Evolutionary conservation across 2,797 vertebrate genomes (phyloP).

Genomic region (Myotis findleyi): DNA sequence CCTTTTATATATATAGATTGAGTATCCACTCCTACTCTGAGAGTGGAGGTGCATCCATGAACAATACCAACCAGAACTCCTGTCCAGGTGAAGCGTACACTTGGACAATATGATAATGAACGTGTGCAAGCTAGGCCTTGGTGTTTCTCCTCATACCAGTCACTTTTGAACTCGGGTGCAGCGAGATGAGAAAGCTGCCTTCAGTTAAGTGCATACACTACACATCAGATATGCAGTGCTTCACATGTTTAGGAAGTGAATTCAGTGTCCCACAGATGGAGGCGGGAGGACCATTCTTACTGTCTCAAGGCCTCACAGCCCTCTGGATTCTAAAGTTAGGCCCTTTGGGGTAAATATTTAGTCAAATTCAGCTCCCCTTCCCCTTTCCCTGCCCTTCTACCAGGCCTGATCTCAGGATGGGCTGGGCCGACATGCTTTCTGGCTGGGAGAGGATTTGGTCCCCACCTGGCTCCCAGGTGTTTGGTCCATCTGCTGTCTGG

Average conservation of each 20-base stretch:
- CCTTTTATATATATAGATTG: too few relatives aligned
- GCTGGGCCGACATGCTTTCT: neutral
- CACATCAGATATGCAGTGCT: neutral
- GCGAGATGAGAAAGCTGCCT: neutral
- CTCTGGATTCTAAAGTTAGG: neutral
- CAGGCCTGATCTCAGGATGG: neutral
- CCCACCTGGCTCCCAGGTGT: neutral
- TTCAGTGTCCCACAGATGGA: neutral
- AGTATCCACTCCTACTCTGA: neutral
- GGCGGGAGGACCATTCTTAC: neutral
- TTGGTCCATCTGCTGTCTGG: neutral
- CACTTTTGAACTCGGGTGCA: neutral
- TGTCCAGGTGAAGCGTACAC: neutral
- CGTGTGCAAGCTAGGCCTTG: neutral
- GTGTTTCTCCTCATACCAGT: neutral
- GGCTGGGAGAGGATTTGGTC: neutral
- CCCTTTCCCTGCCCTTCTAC: neutral
- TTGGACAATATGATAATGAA: neutral
- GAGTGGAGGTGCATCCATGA: neutral
- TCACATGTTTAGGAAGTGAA: neutral
- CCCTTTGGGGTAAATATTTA: neutral
- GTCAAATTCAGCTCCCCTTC: neutral
- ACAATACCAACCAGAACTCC: neutral
- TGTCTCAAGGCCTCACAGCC: neutral
- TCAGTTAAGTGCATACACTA: neutral